Evolutionary conservation across 2,113 vertebrate species (phyloP), one percentile per base, ranked within the genome.

Genomic region (Phalacrocorax pelagicus): DNA sequence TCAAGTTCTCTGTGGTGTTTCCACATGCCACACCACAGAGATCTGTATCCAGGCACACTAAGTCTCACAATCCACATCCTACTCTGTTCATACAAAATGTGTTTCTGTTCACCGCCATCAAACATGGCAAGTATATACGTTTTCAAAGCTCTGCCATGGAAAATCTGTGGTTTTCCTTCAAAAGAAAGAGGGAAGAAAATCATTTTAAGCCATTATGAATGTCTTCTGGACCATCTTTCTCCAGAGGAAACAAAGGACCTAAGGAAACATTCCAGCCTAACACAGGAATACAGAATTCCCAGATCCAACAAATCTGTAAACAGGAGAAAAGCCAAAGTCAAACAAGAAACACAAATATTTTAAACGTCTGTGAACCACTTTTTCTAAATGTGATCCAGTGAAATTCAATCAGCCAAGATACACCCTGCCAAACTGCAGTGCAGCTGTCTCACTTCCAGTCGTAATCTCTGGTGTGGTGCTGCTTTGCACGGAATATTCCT

Each of bases 81-180:
- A 23, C 32, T 71, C 14, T 22, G 4, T 61, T 74, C 16, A 3
- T 52, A 42, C 23, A 72, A 82, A 92, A 88, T 10, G 16, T 13
- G 32, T 34, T 79, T 79, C n/a, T 77, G 17, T 89, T 86, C 71
- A 54, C 11, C 42, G 71, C 47, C 32, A 84, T 24, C 38, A 90
- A 49, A 59, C 38, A 42, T 24, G 36, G 32, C 20, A 79, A 55
- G 1, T 0, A 1, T 15, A 21, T 17, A 47, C 1, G 3, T 52
- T 81, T 91, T 65, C 67, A 94, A 42, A 95, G 58, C 32, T 58
- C 61, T 65, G 27, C 22, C 59, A 74, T 5, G 2, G 71, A 81
- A 78, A 91, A 15, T 6, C 23, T 59, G 27, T 51, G 40, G 1
- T 72, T 73, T 51, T 74, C 24, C 59, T 83, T 86, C 55, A 69